phyloP scores from a whole-genome alignment of 2,888 invertebrate species.

The Drosophila antonietae region DNA sequence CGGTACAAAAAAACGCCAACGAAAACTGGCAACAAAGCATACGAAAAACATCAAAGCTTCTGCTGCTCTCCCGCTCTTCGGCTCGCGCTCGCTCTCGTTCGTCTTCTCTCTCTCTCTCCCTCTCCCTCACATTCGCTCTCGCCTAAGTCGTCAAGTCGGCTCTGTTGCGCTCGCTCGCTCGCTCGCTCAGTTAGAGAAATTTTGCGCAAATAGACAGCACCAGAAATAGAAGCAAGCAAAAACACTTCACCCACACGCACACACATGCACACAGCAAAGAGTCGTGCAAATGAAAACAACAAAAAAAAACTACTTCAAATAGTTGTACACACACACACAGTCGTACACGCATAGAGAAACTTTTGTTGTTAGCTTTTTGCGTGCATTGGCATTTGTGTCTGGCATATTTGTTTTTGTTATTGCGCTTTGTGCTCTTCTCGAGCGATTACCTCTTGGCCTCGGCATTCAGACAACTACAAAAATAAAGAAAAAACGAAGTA shows the following conservation, averaged over 20 bases:
- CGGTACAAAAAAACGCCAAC: constrained; percentile 67
- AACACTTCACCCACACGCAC: constrained; percentile 57
- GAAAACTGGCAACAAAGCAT: constrained; percentile 59
- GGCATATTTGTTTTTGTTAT: constrained; percentile 38
- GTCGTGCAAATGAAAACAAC: constrained; percentile 47
- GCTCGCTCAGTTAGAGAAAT: constrained; percentile 45
- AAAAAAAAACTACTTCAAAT: constrained; percentile 48
- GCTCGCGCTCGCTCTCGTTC: constrained; percentile 16
- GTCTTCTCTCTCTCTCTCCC: neutral
- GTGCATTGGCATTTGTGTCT: constrained; percentile 52
- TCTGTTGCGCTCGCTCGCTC: constrained; percentile 42
- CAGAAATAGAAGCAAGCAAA: constrained; percentile 62
- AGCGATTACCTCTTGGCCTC: constrained; percentile 70
- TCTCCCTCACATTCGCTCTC: constrained; percentile 11
- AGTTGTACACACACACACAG: constrained; percentile 37
- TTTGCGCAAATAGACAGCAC: constrained; percentile 60
- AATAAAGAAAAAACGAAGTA: constrained; percentile 34
- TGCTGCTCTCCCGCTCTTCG: constrained; percentile 28
- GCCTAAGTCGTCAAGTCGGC: neutral
- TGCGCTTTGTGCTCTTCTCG: constrained; percentile 45
- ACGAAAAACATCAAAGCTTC: constrained; percentile 33
- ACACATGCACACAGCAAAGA: constrained; percentile 39
- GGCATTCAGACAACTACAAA: constrained; percentile 54
- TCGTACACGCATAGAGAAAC: constrained; percentile 35
- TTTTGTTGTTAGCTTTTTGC: constrained; percentile 46